A percentile compares a stretch with the other conserved stretches of the same genome.
phyloP scores from a whole-genome alignment of 2,888 invertebrate species.

The Aphodius sticticus region DNA sequence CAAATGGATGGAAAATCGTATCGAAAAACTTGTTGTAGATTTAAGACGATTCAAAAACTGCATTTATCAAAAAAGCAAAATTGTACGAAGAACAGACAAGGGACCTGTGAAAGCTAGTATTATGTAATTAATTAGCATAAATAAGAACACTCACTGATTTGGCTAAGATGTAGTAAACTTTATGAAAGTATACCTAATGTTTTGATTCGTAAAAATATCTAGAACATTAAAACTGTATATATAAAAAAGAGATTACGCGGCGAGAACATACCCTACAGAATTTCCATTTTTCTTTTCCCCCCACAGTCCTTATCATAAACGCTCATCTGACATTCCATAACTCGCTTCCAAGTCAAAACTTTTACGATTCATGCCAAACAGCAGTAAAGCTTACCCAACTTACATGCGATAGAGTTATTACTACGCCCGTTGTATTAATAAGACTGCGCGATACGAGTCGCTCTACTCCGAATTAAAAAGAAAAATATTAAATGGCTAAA shows the following conservation, averaged over 20 bases:
- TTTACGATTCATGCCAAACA: slow-evolving; percentile 28
- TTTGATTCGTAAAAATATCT: neutral
- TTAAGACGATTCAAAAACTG: no score
- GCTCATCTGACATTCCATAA: slow-evolving; percentile 18
- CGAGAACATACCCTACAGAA: neutral
- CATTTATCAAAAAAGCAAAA: no score
- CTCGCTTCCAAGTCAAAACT: slow-evolving; percentile 28
- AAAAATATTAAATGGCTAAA: slow-evolving; percentile 9
- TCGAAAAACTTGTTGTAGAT: no score
- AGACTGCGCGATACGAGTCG: neutral
- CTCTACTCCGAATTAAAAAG: neutral
- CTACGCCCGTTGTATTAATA: slow-evolving; percentile 30
- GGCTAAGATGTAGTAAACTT: no score
- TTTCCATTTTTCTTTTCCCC: neutral
- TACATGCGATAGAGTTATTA: slow-evolving; percentile 33
- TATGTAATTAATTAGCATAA: no score
- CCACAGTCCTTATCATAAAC: slow-evolving; percentile 22
- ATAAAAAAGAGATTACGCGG: neutral
- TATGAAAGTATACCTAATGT: no score
- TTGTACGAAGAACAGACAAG: no score
- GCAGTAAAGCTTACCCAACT: slow-evolving; percentile 27
- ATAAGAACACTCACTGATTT: no score
- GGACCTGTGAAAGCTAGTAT: no score
- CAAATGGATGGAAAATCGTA: no score
- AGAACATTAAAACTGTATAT: neutral